phyloP scores from a whole-genome alignment of 2,888 invertebrate genomes.

The Orchesella flavescens region DNA sequence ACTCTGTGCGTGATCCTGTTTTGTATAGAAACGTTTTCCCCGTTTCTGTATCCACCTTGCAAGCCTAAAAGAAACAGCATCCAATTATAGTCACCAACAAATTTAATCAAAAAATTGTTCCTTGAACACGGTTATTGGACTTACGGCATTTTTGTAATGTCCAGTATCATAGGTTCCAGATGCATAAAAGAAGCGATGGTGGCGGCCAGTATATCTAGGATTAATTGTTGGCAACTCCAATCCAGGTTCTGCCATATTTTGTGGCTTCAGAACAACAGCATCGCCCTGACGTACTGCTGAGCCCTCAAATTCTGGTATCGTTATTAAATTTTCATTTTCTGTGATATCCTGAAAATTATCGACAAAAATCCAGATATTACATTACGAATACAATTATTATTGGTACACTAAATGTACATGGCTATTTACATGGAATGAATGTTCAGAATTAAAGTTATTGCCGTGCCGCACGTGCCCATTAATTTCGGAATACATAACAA shows the following conservation, averaged over 20 bases:
- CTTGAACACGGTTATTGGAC: neutral
- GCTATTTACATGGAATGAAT: neutral
- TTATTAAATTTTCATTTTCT: slow-evolving; percentile 74
- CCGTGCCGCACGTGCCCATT: too few species aligned
- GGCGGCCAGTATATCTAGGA: slow-evolving; percentile 73
- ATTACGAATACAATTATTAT: neutral
- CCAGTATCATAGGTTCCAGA: slow-evolving; percentile 74
- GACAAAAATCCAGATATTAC: neutral
- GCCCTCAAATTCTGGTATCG: slow-evolving; percentile 73
- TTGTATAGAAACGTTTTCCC: slow-evolving; percentile 73
- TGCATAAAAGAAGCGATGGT: slow-evolving; percentile 76
- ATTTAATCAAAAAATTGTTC: slow-evolving; percentile 18
- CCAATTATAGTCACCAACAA: slow-evolving; percentile 5
- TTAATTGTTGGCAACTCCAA: slow-evolving; percentile 76
- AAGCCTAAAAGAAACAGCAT: slow-evolving; percentile 74
- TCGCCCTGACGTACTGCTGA: slow-evolving; percentile 74
- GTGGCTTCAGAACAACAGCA: slow-evolving; percentile 71
- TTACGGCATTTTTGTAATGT: slow-evolving; percentile 69
- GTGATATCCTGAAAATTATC: slow-evolving; percentile 70
- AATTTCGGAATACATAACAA: too few species aligned
- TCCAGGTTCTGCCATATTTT: slow-evolving; percentile 72
- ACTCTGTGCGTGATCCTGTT: slow-evolving; percentile 73
- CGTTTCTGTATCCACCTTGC: slow-evolving; percentile 75
- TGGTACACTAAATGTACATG: neutral
- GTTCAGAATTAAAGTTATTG: too few species aligned